Percentiles rank a stretch among this genome's conserved stretches.
phyloP scores from a whole-genome alignment of 2,113 vertebrate genomes.

The Coptodon rendalli region DNA sequence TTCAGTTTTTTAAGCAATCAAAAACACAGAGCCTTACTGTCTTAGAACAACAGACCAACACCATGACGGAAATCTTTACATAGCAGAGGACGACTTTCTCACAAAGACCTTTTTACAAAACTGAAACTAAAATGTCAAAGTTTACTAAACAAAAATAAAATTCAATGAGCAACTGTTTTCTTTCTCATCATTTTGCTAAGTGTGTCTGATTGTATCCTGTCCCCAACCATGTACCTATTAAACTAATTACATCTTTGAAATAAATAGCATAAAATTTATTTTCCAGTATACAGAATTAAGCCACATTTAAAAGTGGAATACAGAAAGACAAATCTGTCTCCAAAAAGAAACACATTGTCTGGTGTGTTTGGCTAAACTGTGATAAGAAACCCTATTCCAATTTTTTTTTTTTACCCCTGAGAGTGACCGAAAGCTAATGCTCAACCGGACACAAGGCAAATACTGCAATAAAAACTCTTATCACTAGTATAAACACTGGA shows the following conservation, averaged over 20 bases:
- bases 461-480: slow-evolving; percentile 54
- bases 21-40: background rate
- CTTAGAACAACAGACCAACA: background rate
- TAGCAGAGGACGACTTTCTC: background rate
- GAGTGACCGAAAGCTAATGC: slow-evolving; percentile 2
- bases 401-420: background rate
- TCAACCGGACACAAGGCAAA: slow-evolving; percentile 24
- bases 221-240: background rate
- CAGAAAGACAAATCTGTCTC: background rate
- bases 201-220: background rate
- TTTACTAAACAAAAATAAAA: background rate
- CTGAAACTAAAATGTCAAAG: background rate
- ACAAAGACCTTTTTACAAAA: background rate
- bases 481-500: slow-evolving; percentile 50
- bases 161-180: background rate
- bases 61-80: background rate
- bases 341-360: background rate
- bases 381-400: background rate
- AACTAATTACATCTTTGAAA: background rate
- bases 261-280: background rate
- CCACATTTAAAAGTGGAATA: background rate
- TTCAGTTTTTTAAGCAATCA: background rate
- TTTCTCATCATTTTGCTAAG: background rate
- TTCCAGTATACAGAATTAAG: background rate
- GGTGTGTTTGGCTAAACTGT: background rate